Conservation (phyloP, 2,113 vertebrate genomes). For the Proterorhinus semilunaris region DNA sequence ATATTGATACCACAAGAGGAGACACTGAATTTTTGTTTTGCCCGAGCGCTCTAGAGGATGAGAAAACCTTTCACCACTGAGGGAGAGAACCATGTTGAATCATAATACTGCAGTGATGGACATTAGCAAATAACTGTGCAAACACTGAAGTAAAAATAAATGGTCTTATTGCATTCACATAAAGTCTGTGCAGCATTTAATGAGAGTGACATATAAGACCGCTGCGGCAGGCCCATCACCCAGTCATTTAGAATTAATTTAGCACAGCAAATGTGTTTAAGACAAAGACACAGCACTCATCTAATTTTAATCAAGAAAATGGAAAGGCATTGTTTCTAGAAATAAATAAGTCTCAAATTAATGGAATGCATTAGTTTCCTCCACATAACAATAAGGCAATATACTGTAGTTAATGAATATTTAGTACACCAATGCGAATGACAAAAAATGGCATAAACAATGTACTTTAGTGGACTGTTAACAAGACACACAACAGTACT, state of each 20-base stretch:
- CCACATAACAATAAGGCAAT: not conserved
- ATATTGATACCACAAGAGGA: too few species aligned
- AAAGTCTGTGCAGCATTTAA: not conserved
- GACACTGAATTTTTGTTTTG: too few species aligned
- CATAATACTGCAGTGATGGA: too few species aligned
- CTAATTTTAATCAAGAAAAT: conserved; percentile 9
- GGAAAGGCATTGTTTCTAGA: conserved; percentile 6
- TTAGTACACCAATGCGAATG: not conserved
- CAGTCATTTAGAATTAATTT: conserved; percentile 7
- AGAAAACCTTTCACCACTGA: too few species aligned
- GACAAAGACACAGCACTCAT: not conserved
- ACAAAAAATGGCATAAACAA: not conserved
- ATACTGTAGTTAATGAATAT: not conserved
- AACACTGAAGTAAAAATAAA: not conserved
- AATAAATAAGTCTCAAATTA: not conserved
- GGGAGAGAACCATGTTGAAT: too few species aligned
- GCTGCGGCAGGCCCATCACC: not conserved
- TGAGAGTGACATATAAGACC: conserved; percentile 6
- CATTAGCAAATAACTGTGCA: too few species aligned
- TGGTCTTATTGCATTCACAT: not conserved
- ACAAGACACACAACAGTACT: not conserved
- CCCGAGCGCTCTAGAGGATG: too few species aligned
- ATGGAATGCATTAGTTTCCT: conserved; percentile 2
- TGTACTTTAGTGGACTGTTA: not conserved
- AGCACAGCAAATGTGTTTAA: conserved; percentile 10